Conservation (phyloP, 2,113 vertebrate species). For the Varanus salvator region DNA sequence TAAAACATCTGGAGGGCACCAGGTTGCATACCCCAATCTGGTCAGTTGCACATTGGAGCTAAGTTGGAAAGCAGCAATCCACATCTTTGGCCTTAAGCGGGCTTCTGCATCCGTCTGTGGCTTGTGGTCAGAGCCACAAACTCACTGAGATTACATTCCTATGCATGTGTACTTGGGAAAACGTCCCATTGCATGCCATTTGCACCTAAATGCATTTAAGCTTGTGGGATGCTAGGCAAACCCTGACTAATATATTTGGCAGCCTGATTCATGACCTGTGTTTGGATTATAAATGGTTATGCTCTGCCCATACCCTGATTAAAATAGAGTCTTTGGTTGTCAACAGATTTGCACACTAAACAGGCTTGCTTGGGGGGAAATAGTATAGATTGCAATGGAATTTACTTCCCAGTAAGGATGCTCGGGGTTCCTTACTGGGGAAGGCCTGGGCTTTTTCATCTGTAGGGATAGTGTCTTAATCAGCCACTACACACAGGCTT, state of each 20-base stretch:
- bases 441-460: too few species aligned
- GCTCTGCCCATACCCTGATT: neutral
- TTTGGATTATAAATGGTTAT: neutral
- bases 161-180: neutral
- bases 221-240: neutral
- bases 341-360: neutral
- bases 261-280: neutral
- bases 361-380: too few species aligned
- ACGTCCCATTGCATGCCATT: neutral
- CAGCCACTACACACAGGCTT: too few species aligned
- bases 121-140: neutral
- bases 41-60: neutral
- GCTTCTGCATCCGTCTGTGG: neutral
- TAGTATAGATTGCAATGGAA: neutral
- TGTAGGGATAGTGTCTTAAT: too few species aligned
- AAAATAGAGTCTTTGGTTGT: neutral
- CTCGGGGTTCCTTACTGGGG: too few species aligned
- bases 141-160: neutral
- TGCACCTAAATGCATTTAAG: neutral
- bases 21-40: neutral
- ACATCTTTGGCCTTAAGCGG: neutral
- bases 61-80: neutral
- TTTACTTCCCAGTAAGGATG: neutral
- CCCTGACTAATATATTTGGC: neutral
- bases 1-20: neutral